A percentile compares a stretch with the other conserved stretches of the same genome.
Conservation (phyloP, 2,888 invertebrate genomes). For the Blastobasis lacticolella region DNA sequence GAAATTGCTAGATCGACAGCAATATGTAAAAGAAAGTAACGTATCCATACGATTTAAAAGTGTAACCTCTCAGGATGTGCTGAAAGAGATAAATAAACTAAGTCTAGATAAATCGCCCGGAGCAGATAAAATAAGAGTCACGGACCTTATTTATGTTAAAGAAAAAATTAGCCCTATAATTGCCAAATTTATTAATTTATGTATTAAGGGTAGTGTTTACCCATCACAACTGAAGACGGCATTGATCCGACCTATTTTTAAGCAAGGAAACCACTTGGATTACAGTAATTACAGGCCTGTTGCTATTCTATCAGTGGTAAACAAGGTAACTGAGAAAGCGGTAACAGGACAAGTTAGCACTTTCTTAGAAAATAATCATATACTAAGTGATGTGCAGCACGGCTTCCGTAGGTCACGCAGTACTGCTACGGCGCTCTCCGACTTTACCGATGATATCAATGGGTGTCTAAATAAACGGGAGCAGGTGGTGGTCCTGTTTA, state of each 20-base stretch:
- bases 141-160: background rate
- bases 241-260: too few relatives aligned
- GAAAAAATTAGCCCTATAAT: background rate
- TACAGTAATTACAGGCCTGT: too few relatives aligned
- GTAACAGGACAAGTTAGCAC: too few relatives aligned
- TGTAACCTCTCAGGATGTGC: background rate
- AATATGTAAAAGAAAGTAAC: background rate
- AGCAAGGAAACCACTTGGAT: too few relatives aligned
- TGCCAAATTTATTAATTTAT: background rate
- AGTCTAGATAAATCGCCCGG: conserved; percentile 3
- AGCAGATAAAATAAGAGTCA: background rate
- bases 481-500: conserved; percentile 12
- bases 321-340: too few relatives aligned
- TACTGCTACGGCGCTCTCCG: background rate
- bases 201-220: background rate
- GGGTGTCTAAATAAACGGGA: conserved; percentile 8
- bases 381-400: too few relatives aligned
- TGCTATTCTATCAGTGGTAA: too few relatives aligned
- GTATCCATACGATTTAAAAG: conserved; percentile 1
- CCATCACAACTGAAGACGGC: background rate
- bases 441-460: conserved; percentile 8
- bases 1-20: background rate
- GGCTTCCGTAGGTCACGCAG: too few relatives aligned
- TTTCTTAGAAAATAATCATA: too few relatives aligned
- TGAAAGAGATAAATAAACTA: conserved; percentile 1